Conservation (phyloP, 2,888 invertebrate genomes). For the Seira ritae region DNA sequence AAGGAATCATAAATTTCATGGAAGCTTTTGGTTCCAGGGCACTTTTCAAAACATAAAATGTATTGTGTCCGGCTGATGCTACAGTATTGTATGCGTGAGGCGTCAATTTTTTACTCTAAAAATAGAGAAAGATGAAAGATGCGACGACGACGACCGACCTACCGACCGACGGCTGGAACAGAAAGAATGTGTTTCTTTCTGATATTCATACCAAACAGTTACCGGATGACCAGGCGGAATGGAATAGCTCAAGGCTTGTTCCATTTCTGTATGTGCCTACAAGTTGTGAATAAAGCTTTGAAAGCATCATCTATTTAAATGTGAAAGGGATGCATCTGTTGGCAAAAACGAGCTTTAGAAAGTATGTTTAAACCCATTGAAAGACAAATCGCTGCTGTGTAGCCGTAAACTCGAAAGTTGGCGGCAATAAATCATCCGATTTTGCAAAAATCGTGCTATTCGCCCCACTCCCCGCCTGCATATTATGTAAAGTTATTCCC, state of each 20-base stretch:
- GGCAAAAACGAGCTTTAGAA: background rate
- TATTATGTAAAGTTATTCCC: conserved; percentile 57
- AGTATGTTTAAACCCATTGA: conserved; percentile 6
- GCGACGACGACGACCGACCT: background rate
- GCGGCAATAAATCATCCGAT: conserved; percentile 61
- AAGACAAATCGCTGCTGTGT: conserved; percentile 50
- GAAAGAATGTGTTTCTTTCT: too few species aligned
- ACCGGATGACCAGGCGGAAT: conserved; percentile 3
- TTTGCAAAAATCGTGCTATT: conserved; percentile 50
- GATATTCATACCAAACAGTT: too few species aligned
- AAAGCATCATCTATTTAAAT: conserved; percentile 20
- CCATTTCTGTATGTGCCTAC: background rate
- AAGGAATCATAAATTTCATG: conserved; percentile 19
- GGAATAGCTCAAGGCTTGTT: background rate
- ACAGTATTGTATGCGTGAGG: too few species aligned
- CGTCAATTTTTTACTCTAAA: too few species aligned
- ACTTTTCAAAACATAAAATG: too few species aligned
- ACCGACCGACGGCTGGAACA: too few species aligned
- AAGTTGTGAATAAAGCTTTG: conserved; percentile 11
- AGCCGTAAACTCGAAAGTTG: conserved; percentile 53
- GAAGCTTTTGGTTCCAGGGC: too few species aligned
- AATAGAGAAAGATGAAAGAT: too few species aligned
- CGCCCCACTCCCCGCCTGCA: conserved; percentile 27
- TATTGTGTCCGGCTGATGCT: too few species aligned
- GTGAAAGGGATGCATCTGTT: conserved; percentile 7